Percentiles rank a stretch among this genome's conserved stretches.
Evolutionary conservation across 2,113 vertebrate genomes (phyloP).

Genomic region (Leptocoma aspasia): DNA sequence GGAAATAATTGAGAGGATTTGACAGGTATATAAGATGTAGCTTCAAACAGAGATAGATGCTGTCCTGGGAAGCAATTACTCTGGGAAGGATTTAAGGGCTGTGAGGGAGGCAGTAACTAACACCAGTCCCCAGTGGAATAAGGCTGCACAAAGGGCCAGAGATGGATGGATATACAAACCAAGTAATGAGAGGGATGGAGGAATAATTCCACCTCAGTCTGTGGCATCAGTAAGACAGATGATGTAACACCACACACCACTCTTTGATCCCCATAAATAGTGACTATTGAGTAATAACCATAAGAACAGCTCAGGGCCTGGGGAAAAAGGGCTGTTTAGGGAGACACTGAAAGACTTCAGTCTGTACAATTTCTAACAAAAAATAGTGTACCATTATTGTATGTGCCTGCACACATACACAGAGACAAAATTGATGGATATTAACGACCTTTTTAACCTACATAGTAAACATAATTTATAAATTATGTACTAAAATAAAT

Average conservation of each 20-base stretch:
- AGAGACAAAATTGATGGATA: background rate
- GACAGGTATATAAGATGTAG: background rate
- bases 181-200: background rate
- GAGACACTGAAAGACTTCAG: background rate
- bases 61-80: conserved; percentile 6
- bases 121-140: background rate
- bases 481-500: background rate
- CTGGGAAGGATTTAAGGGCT: background rate
- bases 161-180: background rate
- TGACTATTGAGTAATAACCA: background rate
- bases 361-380: background rate
- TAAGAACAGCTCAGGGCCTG: background rate
- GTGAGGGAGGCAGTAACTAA: background rate
- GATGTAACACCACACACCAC: background rate
- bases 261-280: background rate
- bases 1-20: background rate
- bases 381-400: background rate
- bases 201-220: background rate
- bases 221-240: background rate
- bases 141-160: background rate
- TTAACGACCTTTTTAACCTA: background rate
- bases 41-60: background rate
- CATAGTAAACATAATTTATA: background rate
- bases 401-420: background rate
- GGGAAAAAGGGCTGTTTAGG: background rate